Base-by-base conservation (phyloP, 1,140 invertebrate species). In the Doryteuthis pealeii region DNA sequence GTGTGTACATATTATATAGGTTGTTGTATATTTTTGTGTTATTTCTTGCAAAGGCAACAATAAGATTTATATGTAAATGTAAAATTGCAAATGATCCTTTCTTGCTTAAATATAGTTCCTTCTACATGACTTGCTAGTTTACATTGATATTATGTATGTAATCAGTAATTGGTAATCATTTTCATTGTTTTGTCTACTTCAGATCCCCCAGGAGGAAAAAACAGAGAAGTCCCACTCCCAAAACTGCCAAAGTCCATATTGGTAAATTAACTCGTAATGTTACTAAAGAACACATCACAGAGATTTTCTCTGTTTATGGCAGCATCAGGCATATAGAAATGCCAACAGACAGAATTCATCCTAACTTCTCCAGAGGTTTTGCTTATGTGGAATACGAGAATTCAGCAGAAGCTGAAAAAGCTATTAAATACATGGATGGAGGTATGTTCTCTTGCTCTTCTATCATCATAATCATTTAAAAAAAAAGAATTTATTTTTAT, bases 401-500 rank as follows among this genome's bases (percentile, higher is more conserved):
- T 74, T 89, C 95, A 1, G 96, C 98, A 82, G 96, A 98, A 88
- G 97, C 97, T 43, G 96, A 98, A 88, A 97, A 97, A 89, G 97
- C 97, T 0, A 96, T 99, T 92, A 99, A 98, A 88, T 95, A 99
- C 82, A 99, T 99, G 97, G 96, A 99, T 90, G 97, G 97, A 87
- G 97, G 94, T 91, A 90, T 84, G 81, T 30, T n/a, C 15, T 70
- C 6, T n/a, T n/a, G n/a, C n/a, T n/a, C n/a, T n/a, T n/a, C 2
- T 26, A 43, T 22, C 5, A 69, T 43, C 33, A 33, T 8, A n/a
- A n/a, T n/a, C n/a, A n/a, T n/a, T n/a, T n/a, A n/a, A n/a, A n/a
- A n/a, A n/a, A n/a, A n/a, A n/a, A n/a, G n/a, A n/a, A n/a, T n/a
- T n/a, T n/a, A n/a, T n/a, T n/a, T n/a, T n/a, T n/a, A n/a, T n/a